phyloP scores from a whole-genome alignment of 2,888 invertebrate species.

The Escarpia spicata region DNA sequence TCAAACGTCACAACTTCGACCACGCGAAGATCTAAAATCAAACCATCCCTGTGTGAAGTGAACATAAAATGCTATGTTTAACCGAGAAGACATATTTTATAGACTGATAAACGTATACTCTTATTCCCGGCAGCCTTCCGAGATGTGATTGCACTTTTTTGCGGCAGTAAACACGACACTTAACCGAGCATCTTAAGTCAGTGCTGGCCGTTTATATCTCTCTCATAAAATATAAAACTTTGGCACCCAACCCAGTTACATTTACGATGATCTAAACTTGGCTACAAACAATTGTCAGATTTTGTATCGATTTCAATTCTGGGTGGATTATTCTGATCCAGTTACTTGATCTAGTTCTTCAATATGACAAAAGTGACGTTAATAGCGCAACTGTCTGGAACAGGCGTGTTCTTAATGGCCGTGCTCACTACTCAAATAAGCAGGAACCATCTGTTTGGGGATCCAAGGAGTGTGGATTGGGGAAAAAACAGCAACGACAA shows the following conservation, averaged over 20 bases:
- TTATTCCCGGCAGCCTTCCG: not conserved
- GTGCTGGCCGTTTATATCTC: not conserved
- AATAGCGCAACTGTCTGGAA: not conserved
- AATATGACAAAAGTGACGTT: not conserved
- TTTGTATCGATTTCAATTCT: constrained; percentile 3
- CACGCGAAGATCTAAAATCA: not conserved
- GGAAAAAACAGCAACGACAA: too few species aligned
- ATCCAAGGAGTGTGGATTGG: too few species aligned
- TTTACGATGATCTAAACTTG: not conserved
- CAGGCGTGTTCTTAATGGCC: not conserved
- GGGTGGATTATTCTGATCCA: not conserved
- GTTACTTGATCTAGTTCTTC: not conserved
- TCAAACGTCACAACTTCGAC: not conserved
- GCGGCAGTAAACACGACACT: not conserved
- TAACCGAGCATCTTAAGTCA: not conserved
- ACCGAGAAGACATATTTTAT: not conserved
- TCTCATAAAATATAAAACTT: not conserved
- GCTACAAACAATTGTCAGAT: not conserved
- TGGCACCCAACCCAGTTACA: not conserved
- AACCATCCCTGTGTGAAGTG: not conserved
- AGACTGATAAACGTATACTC: not conserved
- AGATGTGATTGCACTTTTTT: not conserved
- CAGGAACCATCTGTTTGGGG: not conserved
- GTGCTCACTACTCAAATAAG: not conserved
- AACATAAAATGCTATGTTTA: not conserved